A percentile compares a stretch with the other conserved stretches of the same genome.
These are phyloP conservation scores for Epinotia ramella DNA, from an alignment of 2,888 invertebrate genomes.

Conservation along the genomic window DNA sequence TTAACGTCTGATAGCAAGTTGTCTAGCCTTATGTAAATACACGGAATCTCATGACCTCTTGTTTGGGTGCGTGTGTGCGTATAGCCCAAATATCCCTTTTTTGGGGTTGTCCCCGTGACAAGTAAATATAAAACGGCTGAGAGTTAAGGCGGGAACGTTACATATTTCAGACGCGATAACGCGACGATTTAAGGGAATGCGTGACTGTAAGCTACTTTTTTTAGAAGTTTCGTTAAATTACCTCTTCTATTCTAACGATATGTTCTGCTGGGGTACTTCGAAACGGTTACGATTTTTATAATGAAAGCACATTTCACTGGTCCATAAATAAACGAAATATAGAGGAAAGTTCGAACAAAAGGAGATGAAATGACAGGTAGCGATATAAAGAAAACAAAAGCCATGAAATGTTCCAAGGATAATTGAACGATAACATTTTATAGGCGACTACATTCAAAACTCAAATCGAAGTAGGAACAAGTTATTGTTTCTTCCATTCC, in stretches of 20 bases:
- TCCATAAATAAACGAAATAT: not conserved
- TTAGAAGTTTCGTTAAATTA: slow-evolving; percentile 31
- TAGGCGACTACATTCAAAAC: slow-evolving; percentile 33
- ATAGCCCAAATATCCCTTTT: slow-evolving; percentile 37
- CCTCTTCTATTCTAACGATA: slow-evolving; percentile 7
- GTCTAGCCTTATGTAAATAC: too few relatives aligned
- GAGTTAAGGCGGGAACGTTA: slow-evolving; percentile 53
- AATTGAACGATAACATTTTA: slow-evolving; percentile 37
- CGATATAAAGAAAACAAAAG: slow-evolving; percentile 15
- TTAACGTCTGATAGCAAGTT: too few relatives aligned
- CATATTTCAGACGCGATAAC: slow-evolving; percentile 60
- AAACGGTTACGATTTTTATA: not conserved
- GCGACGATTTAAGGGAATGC: slow-evolving; percentile 51
- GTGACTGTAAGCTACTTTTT: slow-evolving; percentile 47
- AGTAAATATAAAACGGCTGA: slow-evolving; percentile 49
- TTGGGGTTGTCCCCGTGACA: slow-evolving; percentile 46
- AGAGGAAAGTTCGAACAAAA: not conserved
- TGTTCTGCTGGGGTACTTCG: not conserved
- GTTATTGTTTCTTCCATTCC: slow-evolving; percentile 36
- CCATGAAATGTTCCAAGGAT: slow-evolving; percentile 16
- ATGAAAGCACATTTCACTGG: not conserved
- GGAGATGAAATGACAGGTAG: not conserved
- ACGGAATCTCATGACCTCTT: not conserved
- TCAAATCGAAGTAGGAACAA: slow-evolving; percentile 41
- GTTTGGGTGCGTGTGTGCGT: not conserved